phyloP scores from a whole-genome alignment of 2,888 invertebrate genomes.

The Dynastes hyllus region DNA sequence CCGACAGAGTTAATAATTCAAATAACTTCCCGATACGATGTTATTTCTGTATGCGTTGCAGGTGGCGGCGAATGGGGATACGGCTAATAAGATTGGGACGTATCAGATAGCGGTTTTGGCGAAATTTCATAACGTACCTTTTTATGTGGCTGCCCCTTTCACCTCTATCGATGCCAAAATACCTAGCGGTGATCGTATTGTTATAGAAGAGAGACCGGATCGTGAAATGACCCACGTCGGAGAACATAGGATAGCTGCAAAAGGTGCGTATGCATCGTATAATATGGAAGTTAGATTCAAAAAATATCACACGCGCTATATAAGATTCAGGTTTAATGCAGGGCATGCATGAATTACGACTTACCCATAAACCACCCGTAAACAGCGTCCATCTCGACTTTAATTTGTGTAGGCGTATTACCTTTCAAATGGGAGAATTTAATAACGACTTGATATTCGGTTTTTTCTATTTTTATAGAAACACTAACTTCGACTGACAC shows the following conservation, averaged over 20 bases:
- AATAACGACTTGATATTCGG: too few relatives aligned
- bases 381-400: too few relatives aligned
- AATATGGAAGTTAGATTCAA: too few relatives aligned
- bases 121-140: slow-evolving; percentile 92
- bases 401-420: too few relatives aligned
- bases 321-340: too few relatives aligned
- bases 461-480: too few relatives aligned
- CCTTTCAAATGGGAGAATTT: too few relatives aligned
- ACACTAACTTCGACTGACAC: too few relatives aligned
- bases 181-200: slow-evolving; percentile 87
- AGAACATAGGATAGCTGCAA: slow-evolving; percentile 89
- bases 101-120: slow-evolving; percentile 96
- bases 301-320: too few relatives aligned
- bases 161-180: slow-evolving; percentile 91
- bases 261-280: slow-evolving; percentile 74
- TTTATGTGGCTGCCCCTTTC: slow-evolving; percentile 95
- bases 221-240: slow-evolving; percentile 94
- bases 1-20: slow-evolving; percentile 84
- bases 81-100: slow-evolving; percentile 99
- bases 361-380: too few relatives aligned
- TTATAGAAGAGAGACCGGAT: slow-evolving; percentile 94
- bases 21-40: slow-evolving; percentile 35
- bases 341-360: too few relatives aligned
- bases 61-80: slow-evolving; percentile 97
- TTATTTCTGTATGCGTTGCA: slow-evolving; percentile 61